Percentiles rank a stretch among this genome's conserved stretches.
Evolutionary conservation across 2,113 vertebrate species (phyloP).

Genomic region (Entomyzon cyanotis): DNA sequence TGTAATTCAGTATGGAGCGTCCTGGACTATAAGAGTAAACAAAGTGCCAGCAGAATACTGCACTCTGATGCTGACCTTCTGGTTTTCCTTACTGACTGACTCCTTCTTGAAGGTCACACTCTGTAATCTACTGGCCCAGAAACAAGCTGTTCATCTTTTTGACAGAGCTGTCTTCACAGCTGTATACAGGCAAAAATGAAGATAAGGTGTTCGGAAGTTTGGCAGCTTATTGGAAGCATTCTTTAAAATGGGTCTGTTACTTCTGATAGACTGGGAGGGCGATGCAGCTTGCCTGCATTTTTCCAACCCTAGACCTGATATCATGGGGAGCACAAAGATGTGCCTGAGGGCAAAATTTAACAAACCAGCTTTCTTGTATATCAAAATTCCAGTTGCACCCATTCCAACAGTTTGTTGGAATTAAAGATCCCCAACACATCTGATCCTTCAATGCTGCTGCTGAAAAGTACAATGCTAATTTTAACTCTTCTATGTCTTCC

Average conservation of each 20-base stretch:
- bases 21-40: background rate
- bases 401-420: background rate
- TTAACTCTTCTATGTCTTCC: background rate
- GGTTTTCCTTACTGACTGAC: background rate
- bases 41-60: background rate
- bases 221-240: background rate
- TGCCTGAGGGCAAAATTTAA: background rate
- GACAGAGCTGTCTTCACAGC: background rate
- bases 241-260: background rate
- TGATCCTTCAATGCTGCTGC: background rate
- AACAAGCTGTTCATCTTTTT: conserved; percentile 24
- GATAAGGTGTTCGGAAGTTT: conserved; percentile 33
- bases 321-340: background rate
- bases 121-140: conserved; percentile 51
- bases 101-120: background rate
- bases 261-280: background rate
- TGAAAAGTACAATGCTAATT: background rate
- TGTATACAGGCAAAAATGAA: background rate
- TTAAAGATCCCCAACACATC: background rate
- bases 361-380: background rate
- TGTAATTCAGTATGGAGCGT: background rate
- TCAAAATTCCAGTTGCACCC: background rate
- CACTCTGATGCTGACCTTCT: background rate
- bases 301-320: background rate
- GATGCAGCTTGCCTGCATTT: background rate